Evolutionary conservation across 2,888 invertebrate species (phyloP).

Genomic region (Candidula unifasciata): DNA sequence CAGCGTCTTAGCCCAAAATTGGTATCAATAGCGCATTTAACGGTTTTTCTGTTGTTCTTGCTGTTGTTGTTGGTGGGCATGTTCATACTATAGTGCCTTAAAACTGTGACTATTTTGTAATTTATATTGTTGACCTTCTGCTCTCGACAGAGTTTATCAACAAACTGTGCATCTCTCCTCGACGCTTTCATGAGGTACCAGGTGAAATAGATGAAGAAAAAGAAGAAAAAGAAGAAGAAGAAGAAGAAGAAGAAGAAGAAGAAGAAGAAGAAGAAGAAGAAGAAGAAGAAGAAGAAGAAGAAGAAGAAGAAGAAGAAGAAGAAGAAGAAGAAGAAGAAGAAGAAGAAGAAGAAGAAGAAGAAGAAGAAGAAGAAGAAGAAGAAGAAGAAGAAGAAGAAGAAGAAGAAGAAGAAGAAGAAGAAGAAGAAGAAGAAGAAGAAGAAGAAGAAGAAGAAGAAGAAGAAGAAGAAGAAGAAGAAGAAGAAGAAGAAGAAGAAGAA

Average conservation of each 20-base stretch:
- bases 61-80: no score
- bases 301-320: not conserved
- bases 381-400: constrained; percentile 17
- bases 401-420: constrained; percentile 40
- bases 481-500: constrained; percentile 35
- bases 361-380: constrained; percentile 40
- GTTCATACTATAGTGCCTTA: no score
- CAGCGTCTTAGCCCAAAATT: no score
- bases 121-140: no score
- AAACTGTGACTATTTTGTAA: no score
- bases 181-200: no score
- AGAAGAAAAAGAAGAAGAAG: no score
- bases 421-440: constrained; percentile 19
- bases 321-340: constrained; percentile 5
- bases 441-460: constrained; percentile 39
- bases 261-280: constrained; percentile 21
- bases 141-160: no score
- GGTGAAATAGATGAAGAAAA: no score
- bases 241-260: not conserved
- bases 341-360: constrained; percentile 25
- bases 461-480: constrained; percentile 28
- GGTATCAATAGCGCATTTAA: no score
- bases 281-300: constrained; percentile 24
- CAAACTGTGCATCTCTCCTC: no score
- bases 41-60: no score